Conservation (phyloP, 2,113 vertebrate genomes). For the Rhinichthys klamathensis region DNA sequence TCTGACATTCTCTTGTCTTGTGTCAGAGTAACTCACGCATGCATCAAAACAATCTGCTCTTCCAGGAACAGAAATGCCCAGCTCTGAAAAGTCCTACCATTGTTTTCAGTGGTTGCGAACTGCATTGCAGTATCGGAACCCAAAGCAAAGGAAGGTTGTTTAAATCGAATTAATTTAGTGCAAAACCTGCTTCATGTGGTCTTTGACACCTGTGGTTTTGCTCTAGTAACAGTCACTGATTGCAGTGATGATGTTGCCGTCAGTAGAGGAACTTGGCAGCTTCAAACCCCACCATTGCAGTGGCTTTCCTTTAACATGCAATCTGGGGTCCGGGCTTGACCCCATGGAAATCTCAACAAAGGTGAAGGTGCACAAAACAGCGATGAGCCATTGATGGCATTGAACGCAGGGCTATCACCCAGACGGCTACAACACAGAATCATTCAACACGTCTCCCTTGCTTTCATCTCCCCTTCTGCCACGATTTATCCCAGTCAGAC, state of each 20-base stretch:
- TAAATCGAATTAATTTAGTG: background rate
- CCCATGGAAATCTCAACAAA: background rate
- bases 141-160: background rate
- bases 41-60: slow-evolving; percentile 57
- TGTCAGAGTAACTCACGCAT: slow-evolving; percentile 12
- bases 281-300: background rate
- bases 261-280: background rate
- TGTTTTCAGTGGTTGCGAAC: background rate
- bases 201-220: background rate
- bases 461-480: background rate
- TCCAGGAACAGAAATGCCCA: slow-evolving; percentile 32
- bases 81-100: slow-evolving; percentile 18
- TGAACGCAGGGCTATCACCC: background rate
- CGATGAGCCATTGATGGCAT: background rate
- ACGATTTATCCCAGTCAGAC: background rate
- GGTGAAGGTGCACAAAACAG: background rate
- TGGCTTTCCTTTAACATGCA: background rate
- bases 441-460: background rate
- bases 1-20: slow-evolving; percentile 42
- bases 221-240: background rate
- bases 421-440: background rate
- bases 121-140: slow-evolving; percentile 33
- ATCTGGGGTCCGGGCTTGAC: background rate
- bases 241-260: background rate
- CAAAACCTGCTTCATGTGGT: background rate